Evolutionary conservation across 2,113 vertebrate species (phyloP).

Genomic region (Psophia crepitans): DNA sequence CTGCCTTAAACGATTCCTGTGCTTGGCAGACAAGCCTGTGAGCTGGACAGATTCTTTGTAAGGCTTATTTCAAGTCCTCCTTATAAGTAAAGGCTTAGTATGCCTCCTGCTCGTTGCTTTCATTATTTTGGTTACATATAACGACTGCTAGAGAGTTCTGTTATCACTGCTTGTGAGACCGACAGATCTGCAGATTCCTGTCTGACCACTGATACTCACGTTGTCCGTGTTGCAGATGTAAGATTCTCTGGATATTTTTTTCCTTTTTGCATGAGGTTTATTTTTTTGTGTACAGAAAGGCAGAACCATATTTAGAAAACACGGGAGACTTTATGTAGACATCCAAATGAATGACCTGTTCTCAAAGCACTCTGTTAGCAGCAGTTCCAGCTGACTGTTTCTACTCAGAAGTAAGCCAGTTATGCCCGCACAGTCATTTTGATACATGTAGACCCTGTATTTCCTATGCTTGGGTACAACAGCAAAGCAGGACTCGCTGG

Average conservation of each 20-base stretch:
- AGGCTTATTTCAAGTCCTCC: slow-evolving; percentile 1
- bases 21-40: not conserved
- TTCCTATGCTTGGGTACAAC: not conserved
- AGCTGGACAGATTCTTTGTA: not conserved
- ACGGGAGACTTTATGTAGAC: not conserved
- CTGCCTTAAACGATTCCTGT: not conserved
- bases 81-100: slow-evolving; percentile 21
- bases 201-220: not conserved
- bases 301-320: not conserved
- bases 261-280: not conserved
- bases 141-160: slow-evolving; percentile 14
- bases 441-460: not conserved
- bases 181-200: not conserved
- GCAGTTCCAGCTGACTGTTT: not conserved
- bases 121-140: slow-evolving; percentile 48
- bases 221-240: not conserved
- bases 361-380: not conserved
- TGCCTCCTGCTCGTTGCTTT: not conserved
- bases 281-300: not conserved
- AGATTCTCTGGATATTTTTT: not conserved
- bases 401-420: not conserved
- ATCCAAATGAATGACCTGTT: not conserved
- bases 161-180: not conserved
- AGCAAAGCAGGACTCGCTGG: not conserved
- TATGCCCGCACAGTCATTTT: not conserved